Conservation (phyloP, 2,113 vertebrate genomes). For the Neodontobutis hainanensis region DNA sequence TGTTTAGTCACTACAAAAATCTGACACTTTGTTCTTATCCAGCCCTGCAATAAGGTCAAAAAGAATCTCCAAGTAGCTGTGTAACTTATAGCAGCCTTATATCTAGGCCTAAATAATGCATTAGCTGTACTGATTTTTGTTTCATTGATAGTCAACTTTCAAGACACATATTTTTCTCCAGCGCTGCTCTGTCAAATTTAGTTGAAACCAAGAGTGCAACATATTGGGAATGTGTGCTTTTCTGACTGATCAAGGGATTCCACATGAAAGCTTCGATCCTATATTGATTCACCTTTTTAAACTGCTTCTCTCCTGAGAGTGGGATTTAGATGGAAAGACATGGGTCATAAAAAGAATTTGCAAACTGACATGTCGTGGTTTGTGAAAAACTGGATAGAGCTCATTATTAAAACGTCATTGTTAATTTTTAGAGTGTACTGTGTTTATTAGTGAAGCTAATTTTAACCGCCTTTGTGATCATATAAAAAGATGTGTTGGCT, state of each 20-base stretch:
- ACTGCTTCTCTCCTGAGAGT: slow-evolving; percentile 29
- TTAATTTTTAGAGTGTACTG: slow-evolving; percentile 49
- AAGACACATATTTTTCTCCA: slow-evolving; percentile 4
- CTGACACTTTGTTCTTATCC: slow-evolving; percentile 8
- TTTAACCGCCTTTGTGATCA: slow-evolving; percentile 61
- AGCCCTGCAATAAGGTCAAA: slow-evolving; percentile 22
- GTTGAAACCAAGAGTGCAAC: slow-evolving; percentile 41
- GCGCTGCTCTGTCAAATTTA: slow-evolving; percentile 34
- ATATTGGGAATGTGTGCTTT: slow-evolving; percentile 44
- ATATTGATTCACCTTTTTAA: slow-evolving; percentile 62
- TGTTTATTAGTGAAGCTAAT: slow-evolving; percentile 64
- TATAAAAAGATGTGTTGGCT: slow-evolving; percentile 37
- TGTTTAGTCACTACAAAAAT: slow-evolving; percentile 13
- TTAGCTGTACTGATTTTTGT: slow-evolving; percentile 46
- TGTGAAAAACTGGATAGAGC: slow-evolving; percentile 20
- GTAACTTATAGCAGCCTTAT: slow-evolving; percentile 13
- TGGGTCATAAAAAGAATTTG: slow-evolving; percentile 42
- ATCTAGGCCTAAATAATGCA: slow-evolving; percentile 50
- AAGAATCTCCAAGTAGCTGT: slow-evolving; percentile 33
- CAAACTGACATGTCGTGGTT: slow-evolving; percentile 49
- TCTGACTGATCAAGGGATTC: slow-evolving; percentile 45
- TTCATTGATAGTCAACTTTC: slow-evolving; percentile 44
- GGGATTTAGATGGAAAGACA: slow-evolving; percentile 39
- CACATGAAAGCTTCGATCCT: slow-evolving; percentile 52
- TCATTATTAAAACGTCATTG: slow-evolving; percentile 62